Evolutionary conservation across 2,888 invertebrate genomes (phyloP).

Genomic region (Cheilosia grossa): DNA sequence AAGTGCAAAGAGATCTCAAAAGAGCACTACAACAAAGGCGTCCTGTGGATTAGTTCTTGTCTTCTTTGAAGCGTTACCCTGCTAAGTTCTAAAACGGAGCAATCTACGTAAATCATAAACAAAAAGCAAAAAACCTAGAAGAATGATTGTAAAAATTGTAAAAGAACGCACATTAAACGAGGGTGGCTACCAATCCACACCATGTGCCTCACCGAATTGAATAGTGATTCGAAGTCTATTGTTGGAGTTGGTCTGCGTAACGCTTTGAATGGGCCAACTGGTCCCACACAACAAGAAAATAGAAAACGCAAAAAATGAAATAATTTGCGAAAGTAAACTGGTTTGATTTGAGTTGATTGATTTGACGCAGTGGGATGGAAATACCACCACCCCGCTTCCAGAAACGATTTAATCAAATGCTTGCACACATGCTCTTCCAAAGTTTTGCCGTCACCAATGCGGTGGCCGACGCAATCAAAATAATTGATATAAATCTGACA

Average conservation of each 20-base stretch:
- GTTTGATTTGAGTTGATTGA: slow-evolving; percentile 68
- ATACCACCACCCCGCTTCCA: not conserved
- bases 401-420: slow-evolving; percentile 59
- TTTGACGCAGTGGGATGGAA: slow-evolving; percentile 63
- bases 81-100: slow-evolving; percentile 72
- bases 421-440: slow-evolving; percentile 36
- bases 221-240: slow-evolving; percentile 64
- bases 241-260: slow-evolving; percentile 47
- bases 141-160: slow-evolving; percentile 42
- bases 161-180: slow-evolving; percentile 62
- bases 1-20: slow-evolving; percentile 50
- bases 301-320: not conserved
- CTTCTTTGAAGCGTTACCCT: slow-evolving; percentile 71
- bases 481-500: slow-evolving; percentile 7
- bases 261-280: slow-evolving; percentile 60
- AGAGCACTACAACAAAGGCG: slow-evolving; percentile 68
- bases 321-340: slow-evolving; percentile 40
- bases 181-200: slow-evolving; percentile 72
- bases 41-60: slow-evolving; percentile 71
- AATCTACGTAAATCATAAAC: slow-evolving; percentile 62
- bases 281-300: slow-evolving; percentile 14
- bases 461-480: slow-evolving; percentile 16
- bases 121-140: slow-evolving; percentile 7
- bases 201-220: slow-evolving; percentile 64
- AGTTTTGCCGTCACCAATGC: not conserved